Conservation (phyloP, 2,113 vertebrate species). For the Gymnobelideus leadbeateri region DNA sequence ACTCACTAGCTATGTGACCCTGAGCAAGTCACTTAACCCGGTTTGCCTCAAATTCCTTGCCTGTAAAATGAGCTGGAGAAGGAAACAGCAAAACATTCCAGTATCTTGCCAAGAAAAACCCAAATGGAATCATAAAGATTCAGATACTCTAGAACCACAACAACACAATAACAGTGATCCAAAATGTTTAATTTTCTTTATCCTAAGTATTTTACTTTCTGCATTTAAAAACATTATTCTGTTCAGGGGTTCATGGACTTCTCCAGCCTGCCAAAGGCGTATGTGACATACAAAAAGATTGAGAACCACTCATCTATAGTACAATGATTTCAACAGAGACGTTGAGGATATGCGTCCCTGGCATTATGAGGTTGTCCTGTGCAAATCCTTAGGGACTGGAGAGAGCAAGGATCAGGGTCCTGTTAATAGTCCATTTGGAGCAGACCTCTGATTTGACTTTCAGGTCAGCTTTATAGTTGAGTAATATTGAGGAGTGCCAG, state of each 20-base stretch:
- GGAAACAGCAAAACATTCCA: background rate
- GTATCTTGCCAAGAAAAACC: background rate
- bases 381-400: background rate
- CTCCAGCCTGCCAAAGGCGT: background rate
- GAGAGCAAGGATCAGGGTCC: background rate
- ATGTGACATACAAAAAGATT: background rate
- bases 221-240: background rate
- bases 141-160: background rate
- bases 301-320: background rate
- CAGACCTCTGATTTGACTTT: slow-evolving; percentile 12
- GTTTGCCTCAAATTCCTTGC: background rate
- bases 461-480: slow-evolving; percentile 43
- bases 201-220: background rate
- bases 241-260: background rate
- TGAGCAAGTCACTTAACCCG: background rate
- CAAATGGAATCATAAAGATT: background rate
- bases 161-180: background rate
- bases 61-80: background rate
- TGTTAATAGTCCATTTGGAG: slow-evolving; percentile 19
- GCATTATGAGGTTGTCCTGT: background rate
- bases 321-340: background rate
- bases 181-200: background rate
- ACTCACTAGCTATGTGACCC: background rate
- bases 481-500: slow-evolving; percentile 30
- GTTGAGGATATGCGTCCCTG: background rate